Conservation (phyloP, 1,140 invertebrate genomes). For the Trialeurodes vaporariorum region DNA sequence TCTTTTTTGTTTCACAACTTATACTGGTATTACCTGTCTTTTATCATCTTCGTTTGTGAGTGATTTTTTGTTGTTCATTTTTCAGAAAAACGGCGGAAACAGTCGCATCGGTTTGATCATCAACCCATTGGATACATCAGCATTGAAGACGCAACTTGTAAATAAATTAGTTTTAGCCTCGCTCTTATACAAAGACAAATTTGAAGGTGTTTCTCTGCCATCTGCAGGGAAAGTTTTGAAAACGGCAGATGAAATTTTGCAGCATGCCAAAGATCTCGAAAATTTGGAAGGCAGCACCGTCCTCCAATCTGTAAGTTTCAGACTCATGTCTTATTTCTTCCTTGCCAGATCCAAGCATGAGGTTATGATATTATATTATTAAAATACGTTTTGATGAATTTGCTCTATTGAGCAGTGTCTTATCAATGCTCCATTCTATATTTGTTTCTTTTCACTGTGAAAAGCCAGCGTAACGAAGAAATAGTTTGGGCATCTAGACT, state of each 20-base stretch:
- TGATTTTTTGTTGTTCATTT: slow-evolving; percentile 13
- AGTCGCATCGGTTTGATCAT: slow-evolving; percentile 50
- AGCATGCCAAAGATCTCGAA: not conserved
- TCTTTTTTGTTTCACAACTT: too few species aligned
- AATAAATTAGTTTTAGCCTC: slow-evolving; percentile 15
- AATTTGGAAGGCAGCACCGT: not conserved
- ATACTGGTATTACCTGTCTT: slow-evolving; percentile 14
- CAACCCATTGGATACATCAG: slow-evolving; percentile 36
- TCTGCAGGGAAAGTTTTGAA: not conserved
- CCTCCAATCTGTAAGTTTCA: not conserved
- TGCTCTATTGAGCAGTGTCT: too few species aligned
- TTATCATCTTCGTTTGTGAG: slow-evolving; percentile 5
- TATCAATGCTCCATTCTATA: too few species aligned
- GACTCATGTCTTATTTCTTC: too few species aligned
- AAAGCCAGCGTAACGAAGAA: too few species aligned
- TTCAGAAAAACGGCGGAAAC: slow-evolving; percentile 42
- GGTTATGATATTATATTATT: too few species aligned
- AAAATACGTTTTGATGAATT: too few species aligned
- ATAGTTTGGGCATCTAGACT: too few species aligned
- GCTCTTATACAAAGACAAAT: slow-evolving; percentile 3
- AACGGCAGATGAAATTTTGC: not conserved
- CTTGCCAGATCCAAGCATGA: too few species aligned
- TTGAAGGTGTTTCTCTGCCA: not conserved
- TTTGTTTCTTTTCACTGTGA: too few species aligned
- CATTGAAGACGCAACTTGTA: not conserved